A percentile compares a stretch with the other conserved stretches of the same genome.
These are phyloP conservation scores for Oryctolagus cuniculus DNA, from an alignment of 2,113 vertebrate species.

Conservation along the genomic window mOryCun1.1 NC_091445.1:10035001-10035500, in stretches of 20 bases:
- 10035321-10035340: not conserved
- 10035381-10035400: not conserved
- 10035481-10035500: not conserved
- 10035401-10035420: not conserved
- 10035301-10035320: not conserved
- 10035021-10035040: slow-evolving; percentile 7
- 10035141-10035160: not conserved
- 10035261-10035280: not conserved
- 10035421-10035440: not conserved
- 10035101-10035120: not conserved
- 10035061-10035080: slow-evolving; percentile 10
- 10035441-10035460: not conserved
- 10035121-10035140: not conserved
- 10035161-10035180: not conserved
- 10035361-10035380: not conserved
- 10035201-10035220: not conserved
- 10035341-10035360: not conserved
- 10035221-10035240: not conserved
- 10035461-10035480: not conserved
- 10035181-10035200: not conserved
- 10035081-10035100: not conserved
- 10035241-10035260: not conserved
- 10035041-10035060: not conserved
- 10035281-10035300: not conserved
- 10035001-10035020: not conserved